Evolutionary conservation across 2,113 vertebrate species (phyloP), one percentile per base, ranked within the genome.

Genomic region (Mesocricetus auratus): DNA sequence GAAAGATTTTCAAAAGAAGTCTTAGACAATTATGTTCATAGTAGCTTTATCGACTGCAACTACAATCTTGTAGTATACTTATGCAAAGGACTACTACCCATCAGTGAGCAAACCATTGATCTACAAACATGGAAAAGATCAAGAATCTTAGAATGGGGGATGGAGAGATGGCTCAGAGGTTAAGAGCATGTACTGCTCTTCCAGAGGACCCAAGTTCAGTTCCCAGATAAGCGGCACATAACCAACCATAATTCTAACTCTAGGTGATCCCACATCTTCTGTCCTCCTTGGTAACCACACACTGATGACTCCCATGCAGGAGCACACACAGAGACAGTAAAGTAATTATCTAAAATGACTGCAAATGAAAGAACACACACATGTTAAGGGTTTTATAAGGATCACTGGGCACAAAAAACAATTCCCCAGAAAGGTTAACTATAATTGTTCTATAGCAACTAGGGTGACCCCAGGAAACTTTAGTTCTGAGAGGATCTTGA

Each of bases 1-100:
- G 89, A 97, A 89, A 66, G 7, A 82, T 31, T 47, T 78, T 85
- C 26, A 68, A 64, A 74, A 89, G 88, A 93, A 86, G n/a, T 71
- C 31, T 93, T 78, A 5, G 29, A 73, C 9, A 74, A 77, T 74
- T 16, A 69, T 53, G 47, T 69, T 86, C 42, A 81, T 29, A 15
- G 56, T 24, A 58, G 29, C 29, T 83, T 91, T 79, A 60, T 60
- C 85, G 17, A 89, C 10, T 56, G 12, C 45, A 62, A 39, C 53
- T 33, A 89, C n/a, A 74, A 81, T 58, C 19, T 2, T 77, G 7
- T 47, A 56, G 56, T 50, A 73, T 33, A 89, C 29, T 16, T 62
- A 73, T 26, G 71, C 9, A 17, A 53, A 22, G 50, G 53, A 90
- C 21, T 60, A 82, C 15, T 81, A 78, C 15, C 83, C 73, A 85